Evolutionary conservation across 2,113 vertebrate species (phyloP).

Genomic region (Semnopithecus entellus): DNA sequence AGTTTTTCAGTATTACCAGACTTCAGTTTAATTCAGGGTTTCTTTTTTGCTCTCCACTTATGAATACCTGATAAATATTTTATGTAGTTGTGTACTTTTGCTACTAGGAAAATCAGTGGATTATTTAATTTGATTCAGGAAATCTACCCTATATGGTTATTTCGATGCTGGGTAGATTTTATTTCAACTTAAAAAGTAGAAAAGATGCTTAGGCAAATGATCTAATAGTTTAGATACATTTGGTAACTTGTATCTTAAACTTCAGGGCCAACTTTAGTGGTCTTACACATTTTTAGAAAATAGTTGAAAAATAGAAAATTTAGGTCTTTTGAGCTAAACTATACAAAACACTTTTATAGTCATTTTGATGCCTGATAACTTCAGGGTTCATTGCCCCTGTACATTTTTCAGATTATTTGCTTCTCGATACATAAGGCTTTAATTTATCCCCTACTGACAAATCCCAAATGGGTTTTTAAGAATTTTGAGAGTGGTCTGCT

Average conservation of each 20-base stretch:
- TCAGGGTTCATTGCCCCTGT: constrained; percentile 85
- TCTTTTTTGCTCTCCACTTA: neutral
- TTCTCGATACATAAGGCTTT: constrained; percentile 84
- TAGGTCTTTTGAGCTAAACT: constrained; percentile 70
- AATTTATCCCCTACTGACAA: constrained; percentile 85
- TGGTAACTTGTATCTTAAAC: constrained; percentile 30
- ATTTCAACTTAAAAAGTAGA: constrained; percentile 49
- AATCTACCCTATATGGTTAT: neutral
- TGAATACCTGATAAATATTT: neutral
- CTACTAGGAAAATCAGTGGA: neutral
- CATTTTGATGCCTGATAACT: constrained; percentile 80
- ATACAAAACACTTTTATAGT: constrained; percentile 74
- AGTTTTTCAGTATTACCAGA: constrained; percentile 24
- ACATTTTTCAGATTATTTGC: constrained; percentile 87
- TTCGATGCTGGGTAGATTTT: neutral
- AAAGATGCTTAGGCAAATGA: constrained; percentile 26
- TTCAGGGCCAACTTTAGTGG: neutral
- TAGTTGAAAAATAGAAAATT: constrained; percentile 57
- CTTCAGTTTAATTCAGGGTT: neutral
- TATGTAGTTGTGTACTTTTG: neutral
- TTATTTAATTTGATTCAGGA: constrained; percentile 51
- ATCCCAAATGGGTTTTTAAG: constrained; percentile 84
- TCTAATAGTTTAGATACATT: neutral
- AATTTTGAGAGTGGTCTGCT: constrained; percentile 80
- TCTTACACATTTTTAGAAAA: constrained; percentile 56